phyloP scores from a whole-genome alignment of 2,113 vertebrate genomes.

The Toxostoma redivivum region DNA sequence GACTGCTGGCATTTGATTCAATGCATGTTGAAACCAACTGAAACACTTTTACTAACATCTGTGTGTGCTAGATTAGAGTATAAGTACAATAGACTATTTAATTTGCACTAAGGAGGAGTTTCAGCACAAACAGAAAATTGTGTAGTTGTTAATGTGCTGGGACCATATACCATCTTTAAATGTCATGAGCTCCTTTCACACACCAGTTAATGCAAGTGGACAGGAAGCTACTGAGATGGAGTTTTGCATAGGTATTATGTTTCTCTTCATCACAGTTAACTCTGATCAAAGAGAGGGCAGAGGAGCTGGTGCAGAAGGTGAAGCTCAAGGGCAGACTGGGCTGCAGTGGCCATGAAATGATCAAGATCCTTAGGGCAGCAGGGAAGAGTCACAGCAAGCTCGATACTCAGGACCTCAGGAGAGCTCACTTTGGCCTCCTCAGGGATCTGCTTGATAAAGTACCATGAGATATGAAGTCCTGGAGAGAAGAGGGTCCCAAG shows the following conservation, averaged over 20 bases:
- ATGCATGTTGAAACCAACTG: not conserved
- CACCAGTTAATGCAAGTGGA: not conserved
- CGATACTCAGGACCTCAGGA: rapidly evolving
- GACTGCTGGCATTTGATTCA: not conserved
- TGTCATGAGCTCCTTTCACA: not conserved
- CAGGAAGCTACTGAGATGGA: not conserved
- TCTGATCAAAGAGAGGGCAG: not conserved
- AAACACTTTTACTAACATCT: not conserved
- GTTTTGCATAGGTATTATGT: not conserved
- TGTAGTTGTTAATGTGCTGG: not conserved
- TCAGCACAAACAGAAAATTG: not conserved
- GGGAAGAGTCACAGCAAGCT: not conserved
- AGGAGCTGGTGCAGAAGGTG: not conserved
- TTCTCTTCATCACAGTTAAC: not conserved
- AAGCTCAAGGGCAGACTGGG: not conserved
- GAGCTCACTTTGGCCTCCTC: not conserved
- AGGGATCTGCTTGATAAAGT: not conserved
- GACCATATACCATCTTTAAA: not conserved
- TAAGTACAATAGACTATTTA: not conserved
- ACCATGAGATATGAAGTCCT: not conserved
- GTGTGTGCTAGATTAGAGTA: not conserved
- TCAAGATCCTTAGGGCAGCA: not conserved
- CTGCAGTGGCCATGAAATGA: not conserved
- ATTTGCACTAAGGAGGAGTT: not conserved
- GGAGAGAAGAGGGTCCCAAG: not conserved